Base-by-base conservation (phyloP, 2,113 vertebrate species). In the Tichodroma muraria region DNA sequence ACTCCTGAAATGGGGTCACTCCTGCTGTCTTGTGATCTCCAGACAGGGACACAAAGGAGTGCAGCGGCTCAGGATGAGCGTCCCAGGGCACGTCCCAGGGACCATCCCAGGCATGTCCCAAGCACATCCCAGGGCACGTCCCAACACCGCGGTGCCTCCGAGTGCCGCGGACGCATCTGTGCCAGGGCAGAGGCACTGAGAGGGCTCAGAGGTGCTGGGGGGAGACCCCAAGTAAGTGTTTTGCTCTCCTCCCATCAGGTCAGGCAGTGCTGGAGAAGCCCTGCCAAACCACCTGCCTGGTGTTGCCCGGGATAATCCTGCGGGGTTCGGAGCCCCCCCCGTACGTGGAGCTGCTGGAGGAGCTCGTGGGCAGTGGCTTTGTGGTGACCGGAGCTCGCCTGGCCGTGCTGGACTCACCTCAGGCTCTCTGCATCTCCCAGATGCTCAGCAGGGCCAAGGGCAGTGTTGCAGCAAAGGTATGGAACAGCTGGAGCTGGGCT, bases 201-300 rank as follows among this genome's bases (percentile, higher is more conserved):
- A n/a, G 53, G 57, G 44, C 52, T 78, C 38, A 9, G 38, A 31
- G 20, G 6, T 23, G 28, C 8, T 7, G 27, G 4, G 15, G 9
- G 6, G 3, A 45, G 23, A 35, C 24, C 4, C 10, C 76, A 88
- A 81, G 6, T 1, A 13, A 44, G 10, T 53, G 33, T 78, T 84
- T 25, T 89, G 21, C 16, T 77, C 28, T 79, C 82, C 60, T 61
- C 31, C 71, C 40, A 27, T 33, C 81, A 97, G 96, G 49, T 28
- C 16, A 8, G 38, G 72, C 84, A 10, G 30, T 85, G 65, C 78
- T 77, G 63, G 94, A 72, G 57, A 82, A 84, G 78, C 82, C 89
- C 60, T 98, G 97, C 94, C 98, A 98, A 76, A 98, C 92, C 87
- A 98, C 96, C 66, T 98, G 97, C 95, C 94, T 98, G 61, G 10